A percentile compares a stretch with the other conserved stretches of the same genome.
Conservation (phyloP, 2,888 invertebrate species). For the Girardia tigrina region DNA sequence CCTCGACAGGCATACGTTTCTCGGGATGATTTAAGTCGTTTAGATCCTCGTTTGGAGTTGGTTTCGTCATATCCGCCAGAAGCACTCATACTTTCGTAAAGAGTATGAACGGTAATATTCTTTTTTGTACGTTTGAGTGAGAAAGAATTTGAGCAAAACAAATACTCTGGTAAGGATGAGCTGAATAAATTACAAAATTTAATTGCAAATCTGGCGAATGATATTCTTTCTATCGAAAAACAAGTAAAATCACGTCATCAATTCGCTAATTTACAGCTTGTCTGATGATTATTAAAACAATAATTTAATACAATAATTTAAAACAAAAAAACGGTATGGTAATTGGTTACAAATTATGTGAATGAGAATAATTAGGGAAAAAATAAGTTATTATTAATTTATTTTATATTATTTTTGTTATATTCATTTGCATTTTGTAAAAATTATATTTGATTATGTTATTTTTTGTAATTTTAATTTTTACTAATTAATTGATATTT, state of each 20-base stretch:
- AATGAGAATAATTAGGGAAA: too few relatives aligned
- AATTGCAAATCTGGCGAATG: neutral
- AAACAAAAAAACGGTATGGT: neutral
- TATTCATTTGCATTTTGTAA: too few relatives aligned
- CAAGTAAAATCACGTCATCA: slow-evolving; percentile 12
- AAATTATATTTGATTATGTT: too few relatives aligned
- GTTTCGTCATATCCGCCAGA: neutral
- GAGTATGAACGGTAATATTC: too few relatives aligned
- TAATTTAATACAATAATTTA: neutral
- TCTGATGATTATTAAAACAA: neutral
- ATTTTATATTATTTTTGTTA: too few relatives aligned
- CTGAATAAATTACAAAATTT: neutral
- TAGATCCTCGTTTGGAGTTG: neutral
- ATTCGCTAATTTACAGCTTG: neutral
- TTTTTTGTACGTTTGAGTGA: too few relatives aligned
- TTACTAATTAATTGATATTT: too few relatives aligned
- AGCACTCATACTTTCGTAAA: neutral
- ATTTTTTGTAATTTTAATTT: too few relatives aligned
- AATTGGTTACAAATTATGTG: slow-evolving; percentile 17
- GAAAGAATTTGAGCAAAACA: neutral
- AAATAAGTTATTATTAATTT: too few relatives aligned
- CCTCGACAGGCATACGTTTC: neutral
- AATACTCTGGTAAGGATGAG: neutral
- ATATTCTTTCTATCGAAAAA: neutral
- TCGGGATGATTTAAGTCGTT: neutral